Evolutionary conservation across 2,888 invertebrate species (phyloP).

Genomic region (Agrochola macilenta): DNA sequence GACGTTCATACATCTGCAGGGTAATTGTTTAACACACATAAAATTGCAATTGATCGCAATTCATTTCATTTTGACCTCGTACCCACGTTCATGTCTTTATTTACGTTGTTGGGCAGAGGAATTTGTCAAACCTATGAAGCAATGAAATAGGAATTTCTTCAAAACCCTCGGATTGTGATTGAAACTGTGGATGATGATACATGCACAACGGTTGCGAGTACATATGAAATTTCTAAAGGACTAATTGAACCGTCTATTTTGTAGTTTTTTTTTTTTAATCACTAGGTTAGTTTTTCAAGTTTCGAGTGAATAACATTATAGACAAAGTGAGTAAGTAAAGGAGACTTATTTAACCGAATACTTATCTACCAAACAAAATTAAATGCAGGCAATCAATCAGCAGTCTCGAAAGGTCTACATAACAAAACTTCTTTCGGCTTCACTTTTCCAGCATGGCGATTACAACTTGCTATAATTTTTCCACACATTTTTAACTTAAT

Average conservation of each 20-base stretch:
- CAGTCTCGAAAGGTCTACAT: background rate
- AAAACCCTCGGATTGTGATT: too few relatives aligned
- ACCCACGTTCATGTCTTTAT: too few relatives aligned
- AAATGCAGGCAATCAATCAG: slow-evolving; percentile 1
- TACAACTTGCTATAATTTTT: background rate
- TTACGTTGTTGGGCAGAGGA: too few relatives aligned
- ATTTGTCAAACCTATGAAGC: too few relatives aligned
- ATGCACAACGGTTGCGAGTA: too few relatives aligned
- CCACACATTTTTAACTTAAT: background rate
- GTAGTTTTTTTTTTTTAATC: background rate
- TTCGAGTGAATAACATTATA: background rate
- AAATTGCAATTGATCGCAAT: too few relatives aligned
- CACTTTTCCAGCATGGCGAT: background rate
- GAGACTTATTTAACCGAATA: background rate
- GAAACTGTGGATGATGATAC: too few relatives aligned
- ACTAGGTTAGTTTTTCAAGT: background rate
- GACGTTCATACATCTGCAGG: background rate
- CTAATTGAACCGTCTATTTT: background rate
- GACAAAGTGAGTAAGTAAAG: background rate
- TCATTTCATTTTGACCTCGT: too few relatives aligned
- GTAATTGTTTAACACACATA: too few relatives aligned
- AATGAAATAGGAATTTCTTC: too few relatives aligned
- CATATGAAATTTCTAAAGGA: background rate
- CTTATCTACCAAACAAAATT: background rate
- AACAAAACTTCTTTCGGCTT: background rate